Evolutionary conservation across 2,888 invertebrate genomes (phyloP).

Genomic region (Tigriopus californicus): DNA sequence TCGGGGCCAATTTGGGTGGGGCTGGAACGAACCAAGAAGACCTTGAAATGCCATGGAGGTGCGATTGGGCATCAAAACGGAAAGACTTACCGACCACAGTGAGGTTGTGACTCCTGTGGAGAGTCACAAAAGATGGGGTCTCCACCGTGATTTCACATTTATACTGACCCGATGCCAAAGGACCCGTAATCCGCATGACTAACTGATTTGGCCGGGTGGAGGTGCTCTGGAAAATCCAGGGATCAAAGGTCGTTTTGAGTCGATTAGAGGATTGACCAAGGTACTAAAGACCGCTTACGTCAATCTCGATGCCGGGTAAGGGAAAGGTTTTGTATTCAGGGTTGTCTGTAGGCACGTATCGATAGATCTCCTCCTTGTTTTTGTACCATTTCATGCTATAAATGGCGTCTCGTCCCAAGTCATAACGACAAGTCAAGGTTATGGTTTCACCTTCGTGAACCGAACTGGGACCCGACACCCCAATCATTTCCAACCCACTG

Average conservation of each 20-base stretch:
- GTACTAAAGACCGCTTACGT: not conserved
- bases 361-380: not conserved
- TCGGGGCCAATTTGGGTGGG: slow-evolving; percentile 4
- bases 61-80: too few species aligned
- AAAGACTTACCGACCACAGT: not conserved
- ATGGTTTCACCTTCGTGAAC: slow-evolving; percentile 2
- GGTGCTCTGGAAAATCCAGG: not conserved
- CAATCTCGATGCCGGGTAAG: not conserved
- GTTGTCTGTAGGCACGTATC: slow-evolving; percentile 8
- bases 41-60: too few species aligned
- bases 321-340: slow-evolving; percentile 7
- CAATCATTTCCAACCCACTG: slow-evolving; percentile 4
- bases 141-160: slow-evolving; percentile 12
- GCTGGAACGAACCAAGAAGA: not conserved
- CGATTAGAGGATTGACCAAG: not conserved
- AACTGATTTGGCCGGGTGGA: slow-evolving; percentile 3
- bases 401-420: slow-evolving; percentile 9
- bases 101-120: not conserved
- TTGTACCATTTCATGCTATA: slow-evolving; percentile 13
- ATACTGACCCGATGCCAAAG: slow-evolving; percentile 4
- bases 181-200: not conserved
- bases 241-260: not conserved
- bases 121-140: slow-evolving; percentile 11
- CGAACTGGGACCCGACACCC: slow-evolving; percentile 6
- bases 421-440: not conserved